Evolutionary conservation across 2,113 vertebrate genomes (phyloP).

Genomic region (Zonotrichia leucophrys): DNA sequence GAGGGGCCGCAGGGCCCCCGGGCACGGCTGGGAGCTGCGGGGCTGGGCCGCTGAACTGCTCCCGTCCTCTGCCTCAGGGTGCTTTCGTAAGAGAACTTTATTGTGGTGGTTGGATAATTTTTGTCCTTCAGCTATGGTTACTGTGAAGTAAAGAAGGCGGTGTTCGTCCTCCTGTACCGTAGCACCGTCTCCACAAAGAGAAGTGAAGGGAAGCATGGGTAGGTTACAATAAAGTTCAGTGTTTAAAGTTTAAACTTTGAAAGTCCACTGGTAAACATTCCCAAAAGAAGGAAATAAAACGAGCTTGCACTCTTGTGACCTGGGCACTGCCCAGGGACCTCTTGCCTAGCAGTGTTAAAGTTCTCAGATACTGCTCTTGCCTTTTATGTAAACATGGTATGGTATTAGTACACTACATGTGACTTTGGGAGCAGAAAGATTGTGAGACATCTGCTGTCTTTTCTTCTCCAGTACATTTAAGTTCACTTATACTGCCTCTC

Average conservation of each 20-base stretch:
- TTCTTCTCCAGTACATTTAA: not conserved
- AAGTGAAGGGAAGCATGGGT: rapidly evolving
- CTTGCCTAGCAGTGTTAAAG: not conserved
- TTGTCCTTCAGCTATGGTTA: not conserved
- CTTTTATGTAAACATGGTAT: rapidly evolving
- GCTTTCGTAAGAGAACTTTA: rapidly evolving
- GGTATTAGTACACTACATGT: not conserved
- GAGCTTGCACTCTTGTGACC: rapidly evolving
- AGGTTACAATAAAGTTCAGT: not conserved
- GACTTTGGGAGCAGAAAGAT: not conserved
- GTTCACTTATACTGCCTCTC: not conserved
- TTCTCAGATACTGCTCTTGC: not conserved
- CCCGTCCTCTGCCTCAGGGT: no score
- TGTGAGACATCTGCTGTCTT: not conserved
- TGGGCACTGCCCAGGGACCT: not conserved
- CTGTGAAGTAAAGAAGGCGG: not conserved
- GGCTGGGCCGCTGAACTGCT: rapidly evolving
- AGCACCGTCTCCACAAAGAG: rapidly evolving
- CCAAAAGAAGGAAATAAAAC: rapidly evolving
- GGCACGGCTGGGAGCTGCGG: not conserved
- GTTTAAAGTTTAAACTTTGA: not conserved
- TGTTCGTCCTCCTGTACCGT: rapidly evolving
- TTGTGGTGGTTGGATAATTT: not conserved
- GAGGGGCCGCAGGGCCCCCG: not conserved
- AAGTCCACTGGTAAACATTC: not conserved